These are phyloP conservation scores for Geopemphigus sp. DNA, from an alignment of 1,140 invertebrate species.

Conservation along the genomic window DNA sequence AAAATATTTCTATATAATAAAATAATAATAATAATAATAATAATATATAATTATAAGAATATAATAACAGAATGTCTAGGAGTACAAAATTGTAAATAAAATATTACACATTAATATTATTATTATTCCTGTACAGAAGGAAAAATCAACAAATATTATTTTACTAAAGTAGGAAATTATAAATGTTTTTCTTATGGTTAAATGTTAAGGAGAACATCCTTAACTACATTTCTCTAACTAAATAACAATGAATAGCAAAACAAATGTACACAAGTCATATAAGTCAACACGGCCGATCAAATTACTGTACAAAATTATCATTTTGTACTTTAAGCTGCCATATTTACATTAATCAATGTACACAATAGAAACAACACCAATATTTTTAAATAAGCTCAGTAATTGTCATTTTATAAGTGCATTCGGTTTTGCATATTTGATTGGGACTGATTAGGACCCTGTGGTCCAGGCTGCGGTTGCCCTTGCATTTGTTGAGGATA, in stretches of 20 bases:
- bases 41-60: slow-evolving; percentile 32
- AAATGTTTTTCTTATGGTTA: slow-evolving; percentile 40
- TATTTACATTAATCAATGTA: slow-evolving; percentile 48
- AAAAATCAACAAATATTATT: slow-evolving; percentile 50
- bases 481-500: slow-evolving; percentile 55
- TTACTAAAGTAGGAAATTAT: slow-evolving; percentile 50
- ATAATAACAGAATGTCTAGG: slow-evolving; percentile 49
- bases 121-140: slow-evolving; percentile 50
- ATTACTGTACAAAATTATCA: slow-evolving; percentile 45
- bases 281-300: slow-evolving; percentile 47
- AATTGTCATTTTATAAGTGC: slow-evolving; percentile 25
- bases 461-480: slow-evolving; percentile 55
- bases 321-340: slow-evolving; percentile 49
- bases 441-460: slow-evolving; percentile 55
- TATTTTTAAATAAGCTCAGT: slow-evolving; percentile 36
- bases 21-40: slow-evolving; percentile 30
- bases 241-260: slow-evolving; percentile 46
- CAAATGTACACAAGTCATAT: slow-evolving; percentile 47
- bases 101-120: slow-evolving; percentile 43
- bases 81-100: slow-evolving; percentile 50
- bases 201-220: slow-evolving; percentile 37
- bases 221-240: slow-evolving; percentile 47
- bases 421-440: slow-evolving; percentile 45
- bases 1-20: slow-evolving; percentile 46
- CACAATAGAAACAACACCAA: slow-evolving; percentile 43